Conservation (phyloP, 1,140 invertebrate species). For the Pachypeltis micranthus region DNA sequence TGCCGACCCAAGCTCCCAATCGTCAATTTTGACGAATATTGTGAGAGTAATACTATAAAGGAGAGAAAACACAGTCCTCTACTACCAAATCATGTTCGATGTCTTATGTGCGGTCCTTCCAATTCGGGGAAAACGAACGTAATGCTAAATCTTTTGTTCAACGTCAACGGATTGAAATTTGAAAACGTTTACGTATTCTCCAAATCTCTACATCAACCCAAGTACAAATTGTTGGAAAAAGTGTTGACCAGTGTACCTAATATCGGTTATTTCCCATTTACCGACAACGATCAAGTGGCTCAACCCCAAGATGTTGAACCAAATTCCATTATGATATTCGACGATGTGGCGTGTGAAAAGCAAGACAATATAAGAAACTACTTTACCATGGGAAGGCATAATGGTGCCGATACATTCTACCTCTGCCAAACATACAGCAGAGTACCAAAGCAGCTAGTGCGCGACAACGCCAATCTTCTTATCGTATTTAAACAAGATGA, state of each 20-base stretch:
- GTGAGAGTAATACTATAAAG: too few species aligned
- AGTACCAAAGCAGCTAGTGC: slow-evolving; percentile 34
- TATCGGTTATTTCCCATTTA: slow-evolving; percentile 25
- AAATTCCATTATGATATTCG: slow-evolving; percentile 34
- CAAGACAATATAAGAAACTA: slow-evolving; percentile 32
- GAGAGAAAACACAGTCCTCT: slow-evolving; percentile 24
- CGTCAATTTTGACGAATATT: too few species aligned
- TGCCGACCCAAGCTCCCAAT: too few species aligned
- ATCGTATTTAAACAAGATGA: too few species aligned
- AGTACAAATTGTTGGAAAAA: slow-evolving; percentile 27
- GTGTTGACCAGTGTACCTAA: slow-evolving; percentile 24
- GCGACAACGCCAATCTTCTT: too few species aligned
- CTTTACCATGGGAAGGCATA: slow-evolving; percentile 34
- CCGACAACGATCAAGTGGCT: slow-evolving; percentile 28
- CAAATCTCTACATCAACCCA: slow-evolving; percentile 30
- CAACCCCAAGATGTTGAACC: slow-evolving; percentile 24
- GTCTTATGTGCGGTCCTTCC: slow-evolving; percentile 29
- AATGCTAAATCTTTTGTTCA: slow-evolving; percentile 30
- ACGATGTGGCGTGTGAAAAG: slow-evolving; percentile 34
- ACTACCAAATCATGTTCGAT: slow-evolving; percentile 29
- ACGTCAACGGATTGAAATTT: slow-evolving; percentile 32
- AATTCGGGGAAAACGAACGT: slow-evolving; percentile 33
- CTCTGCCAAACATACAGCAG: slow-evolving; percentile 32
- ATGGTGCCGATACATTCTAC: too few species aligned
- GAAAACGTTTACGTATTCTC: slow-evolving; percentile 32